Conservation (phyloP, 2,113 vertebrate genomes). For the Tetrax tetrax region DNA sequence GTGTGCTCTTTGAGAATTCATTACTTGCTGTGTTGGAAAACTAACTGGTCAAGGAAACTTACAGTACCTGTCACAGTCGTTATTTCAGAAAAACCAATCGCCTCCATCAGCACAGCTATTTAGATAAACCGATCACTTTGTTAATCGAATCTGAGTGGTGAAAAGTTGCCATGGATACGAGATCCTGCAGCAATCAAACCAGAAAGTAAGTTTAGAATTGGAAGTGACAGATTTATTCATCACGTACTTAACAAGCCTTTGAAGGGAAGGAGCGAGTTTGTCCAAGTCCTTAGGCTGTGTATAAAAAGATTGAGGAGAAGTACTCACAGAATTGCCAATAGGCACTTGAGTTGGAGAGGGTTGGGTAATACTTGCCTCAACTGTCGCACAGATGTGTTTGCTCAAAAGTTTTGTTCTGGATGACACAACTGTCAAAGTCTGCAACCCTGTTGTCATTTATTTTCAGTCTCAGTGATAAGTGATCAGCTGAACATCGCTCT, state of each 20-base stretch:
- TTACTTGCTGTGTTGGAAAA: slow-evolving; percentile 42
- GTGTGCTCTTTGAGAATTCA: slow-evolving; percentile 1
- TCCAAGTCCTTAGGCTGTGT: slow-evolving; percentile 76
- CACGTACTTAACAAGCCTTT: slow-evolving; percentile 82
- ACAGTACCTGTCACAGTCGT: slow-evolving; percentile 56
- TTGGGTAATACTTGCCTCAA: slow-evolving; percentile 69
- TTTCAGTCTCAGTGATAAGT: not conserved
- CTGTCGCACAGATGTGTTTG: slow-evolving; percentile 59
- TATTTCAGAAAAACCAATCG: slow-evolving; percentile 68
- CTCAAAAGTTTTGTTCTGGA: slow-evolving; percentile 66
- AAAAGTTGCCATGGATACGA: slow-evolving; percentile 82
- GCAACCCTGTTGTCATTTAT: slow-evolving; percentile 42
- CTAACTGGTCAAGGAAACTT: slow-evolving; percentile 39
- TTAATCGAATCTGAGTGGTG: slow-evolving; percentile 78
- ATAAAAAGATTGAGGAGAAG: slow-evolving; percentile 73
- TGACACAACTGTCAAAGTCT: slow-evolving; percentile 45
- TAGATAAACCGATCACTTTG: slow-evolving; percentile 77
- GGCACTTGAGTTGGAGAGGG: slow-evolving; percentile 63
- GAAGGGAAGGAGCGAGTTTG: slow-evolving; percentile 74
- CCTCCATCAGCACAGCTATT: slow-evolving; percentile 69
- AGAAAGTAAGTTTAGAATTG: slow-evolving; percentile 79
- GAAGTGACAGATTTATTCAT: slow-evolving; percentile 85
- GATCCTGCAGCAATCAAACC: slow-evolving; percentile 77
- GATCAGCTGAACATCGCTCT: slow-evolving; percentile 47
- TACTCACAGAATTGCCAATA: slow-evolving; percentile 68